Base-by-base conservation (phyloP, 2,797 vertebrate genomes). In the Eulemur mongoz region DNA sequence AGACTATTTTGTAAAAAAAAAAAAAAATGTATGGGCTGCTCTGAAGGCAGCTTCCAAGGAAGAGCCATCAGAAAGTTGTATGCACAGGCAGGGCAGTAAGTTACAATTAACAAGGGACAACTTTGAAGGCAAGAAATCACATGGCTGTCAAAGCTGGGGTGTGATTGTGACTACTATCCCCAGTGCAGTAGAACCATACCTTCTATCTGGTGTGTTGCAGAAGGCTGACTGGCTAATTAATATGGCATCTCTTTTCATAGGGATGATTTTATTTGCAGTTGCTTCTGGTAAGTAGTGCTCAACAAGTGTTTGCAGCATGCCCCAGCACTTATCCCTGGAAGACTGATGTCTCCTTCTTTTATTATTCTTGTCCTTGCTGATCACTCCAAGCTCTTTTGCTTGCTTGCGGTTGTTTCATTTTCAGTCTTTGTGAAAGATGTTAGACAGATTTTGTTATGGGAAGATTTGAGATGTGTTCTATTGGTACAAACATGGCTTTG, bases 381-480 rank as follows among this genome's bases (percentile, higher is more conserved):
- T 86, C 73, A 76, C 69, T 9, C 63, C 61, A 73, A 20, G 0
- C n/a, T 95, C 84, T 70, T 84, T 93, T 87, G 91, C 78, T 97
- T 91, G 86, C 54, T 92, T 67, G 61, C 17, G 7, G 38, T 95
- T 82, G 59, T 84, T 91, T 38, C 38, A 63, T 30, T 84, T 25
- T 96, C 97, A 57, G 73, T 35, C 35, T 89, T 65, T 7, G 4
- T 57, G 43, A 92, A 67, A 91, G 20, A 88, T 93, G 83, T 86
- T 45, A 80, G 35, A 93, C 67, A 92, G 91, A 61, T 97, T 98
- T 97, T 75, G 30, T 95, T 78, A 70, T 1, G 52, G 76, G 91
- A 69, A 98, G 93, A 96, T 96, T 65, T 72, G 76, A 94, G 95
- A 73, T 85, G 25, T 75, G 52, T 94, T 90, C 88, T 85, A 13